Percentiles rank a stretch among this genome's conserved stretches.
Evolutionary conservation across 2,888 invertebrate genomes (phyloP).

Genomic region (Netelia virgata): DNA sequence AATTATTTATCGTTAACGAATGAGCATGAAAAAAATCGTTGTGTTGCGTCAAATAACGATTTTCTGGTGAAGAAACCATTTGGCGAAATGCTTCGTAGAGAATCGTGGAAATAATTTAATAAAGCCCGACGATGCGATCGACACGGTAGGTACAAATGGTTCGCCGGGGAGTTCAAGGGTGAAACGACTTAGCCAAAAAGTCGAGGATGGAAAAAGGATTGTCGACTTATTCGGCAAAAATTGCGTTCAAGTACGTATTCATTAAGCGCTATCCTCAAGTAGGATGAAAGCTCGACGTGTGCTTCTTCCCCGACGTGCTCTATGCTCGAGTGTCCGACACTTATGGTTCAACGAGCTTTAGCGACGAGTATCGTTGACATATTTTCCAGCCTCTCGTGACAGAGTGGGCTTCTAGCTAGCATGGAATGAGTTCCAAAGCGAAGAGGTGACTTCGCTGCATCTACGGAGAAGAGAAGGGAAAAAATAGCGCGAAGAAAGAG

Average conservation of each 20-base stretch:
- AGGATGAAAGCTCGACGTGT: constrained; percentile 32
- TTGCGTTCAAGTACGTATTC: constrained; percentile 75
- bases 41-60: too few relatives aligned
- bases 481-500: not conserved
- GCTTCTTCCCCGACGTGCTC: constrained; percentile 31
- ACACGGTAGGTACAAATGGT: too few relatives aligned
- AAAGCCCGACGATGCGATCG: too few relatives aligned
- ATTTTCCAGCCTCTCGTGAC: constrained; percentile 72
- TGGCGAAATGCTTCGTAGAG: too few relatives aligned
- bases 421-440: not conserved
- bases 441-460: not conserved
- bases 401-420: constrained; percentile 11
- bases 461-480: constrained; percentile 2
- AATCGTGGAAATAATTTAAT: too few relatives aligned
- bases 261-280: constrained; percentile 72
- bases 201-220: constrained; percentile 4
- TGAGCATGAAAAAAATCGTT: too few relatives aligned
- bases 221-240: constrained; percentile 46
- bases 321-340: constrained; percentile 69
- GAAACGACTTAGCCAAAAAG: not conserved
- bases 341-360: constrained; percentile 78
- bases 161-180: too few relatives aligned
- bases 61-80: too few relatives aligned
- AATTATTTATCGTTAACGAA: too few relatives aligned
- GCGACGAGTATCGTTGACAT: constrained; percentile 82